A percentile compares a stretch with the other conserved stretches of the same genome.
Conservation (phyloP, 1,140 invertebrate genomes). For the Anastrepha obliqua region DNA sequence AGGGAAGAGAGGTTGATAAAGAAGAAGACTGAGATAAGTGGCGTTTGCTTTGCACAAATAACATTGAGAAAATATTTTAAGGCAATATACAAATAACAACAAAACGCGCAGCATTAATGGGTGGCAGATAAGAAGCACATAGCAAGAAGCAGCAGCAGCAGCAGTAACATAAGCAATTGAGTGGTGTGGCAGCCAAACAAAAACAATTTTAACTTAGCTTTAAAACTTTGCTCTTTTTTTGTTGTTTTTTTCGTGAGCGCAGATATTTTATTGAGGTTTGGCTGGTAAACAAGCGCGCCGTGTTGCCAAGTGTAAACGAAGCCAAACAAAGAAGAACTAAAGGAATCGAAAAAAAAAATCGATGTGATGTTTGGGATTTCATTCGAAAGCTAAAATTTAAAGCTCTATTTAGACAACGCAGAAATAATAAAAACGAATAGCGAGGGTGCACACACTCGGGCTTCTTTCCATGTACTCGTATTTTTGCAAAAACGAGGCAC, state of each 20-base stretch:
- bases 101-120: background rate
- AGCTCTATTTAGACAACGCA: constrained; percentile 20
- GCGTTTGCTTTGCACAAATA: background rate
- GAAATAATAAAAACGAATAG: background rate
- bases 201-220: background rate
- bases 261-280: background rate
- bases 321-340: no score
- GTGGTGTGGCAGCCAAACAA: constrained; percentile 6
- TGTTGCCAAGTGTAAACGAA: background rate
- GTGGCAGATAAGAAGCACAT: background rate
- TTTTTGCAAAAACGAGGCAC: background rate
- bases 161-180: background rate
- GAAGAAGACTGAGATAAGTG: background rate
- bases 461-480: no score
- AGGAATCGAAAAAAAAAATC: no score
- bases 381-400: constrained; percentile 24
- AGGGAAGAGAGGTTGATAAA: background rate
- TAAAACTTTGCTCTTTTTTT: background rate
- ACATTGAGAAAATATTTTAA: constrained; percentile 19
- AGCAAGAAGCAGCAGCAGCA: background rate
- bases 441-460: no score
- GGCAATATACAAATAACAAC: constrained; percentile 23
- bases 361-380: no score
- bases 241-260: background rate
- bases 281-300: background rate